Conservation (phyloP, 2,797 vertebrate genomes). For the Alfaro cultratus region DNA sequence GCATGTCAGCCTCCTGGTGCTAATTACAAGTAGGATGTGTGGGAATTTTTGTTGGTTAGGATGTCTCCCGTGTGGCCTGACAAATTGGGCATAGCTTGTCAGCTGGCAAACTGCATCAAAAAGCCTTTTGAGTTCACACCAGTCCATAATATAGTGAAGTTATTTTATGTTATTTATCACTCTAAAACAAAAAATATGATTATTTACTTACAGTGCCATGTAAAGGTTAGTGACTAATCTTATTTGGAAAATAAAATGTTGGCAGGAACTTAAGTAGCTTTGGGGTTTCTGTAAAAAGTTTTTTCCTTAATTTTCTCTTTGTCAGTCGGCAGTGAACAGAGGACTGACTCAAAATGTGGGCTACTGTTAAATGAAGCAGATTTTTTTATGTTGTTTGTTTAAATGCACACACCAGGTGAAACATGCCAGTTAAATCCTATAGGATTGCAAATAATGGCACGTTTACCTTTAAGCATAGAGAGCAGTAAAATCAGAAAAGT, state of each 20-base stretch:
- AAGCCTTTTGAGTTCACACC: conserved; percentile 41
- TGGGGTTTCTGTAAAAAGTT: background rate
- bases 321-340: background rate
- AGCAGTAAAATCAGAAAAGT: background rate
- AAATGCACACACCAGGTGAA: background rate
- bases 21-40: conserved; percentile 64
- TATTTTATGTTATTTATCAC: conserved; percentile 12
- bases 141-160: conserved; percentile 33
- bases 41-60: conserved; percentile 52
- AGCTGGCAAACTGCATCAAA: conserved; percentile 49
- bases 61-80: conserved; percentile 55
- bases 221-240: background rate
- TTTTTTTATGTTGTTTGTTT: background rate
- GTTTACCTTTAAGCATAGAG: background rate
- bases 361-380: background rate
- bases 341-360: background rate
- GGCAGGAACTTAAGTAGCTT: background rate
- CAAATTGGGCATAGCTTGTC: conserved; percentile 52
- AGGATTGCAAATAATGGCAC: background rate
- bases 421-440: background rate
- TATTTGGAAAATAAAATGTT: background rate
- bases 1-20: conserved; percentile 60
- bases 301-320: background rate
- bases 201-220: background rate
- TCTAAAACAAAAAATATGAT: background rate